A percentile compares a stretch with the other conserved stretches of the same genome.
Evolutionary conservation across 2,888 invertebrate species (phyloP).

Genomic region (Alviniconcha strummeri): DNA sequence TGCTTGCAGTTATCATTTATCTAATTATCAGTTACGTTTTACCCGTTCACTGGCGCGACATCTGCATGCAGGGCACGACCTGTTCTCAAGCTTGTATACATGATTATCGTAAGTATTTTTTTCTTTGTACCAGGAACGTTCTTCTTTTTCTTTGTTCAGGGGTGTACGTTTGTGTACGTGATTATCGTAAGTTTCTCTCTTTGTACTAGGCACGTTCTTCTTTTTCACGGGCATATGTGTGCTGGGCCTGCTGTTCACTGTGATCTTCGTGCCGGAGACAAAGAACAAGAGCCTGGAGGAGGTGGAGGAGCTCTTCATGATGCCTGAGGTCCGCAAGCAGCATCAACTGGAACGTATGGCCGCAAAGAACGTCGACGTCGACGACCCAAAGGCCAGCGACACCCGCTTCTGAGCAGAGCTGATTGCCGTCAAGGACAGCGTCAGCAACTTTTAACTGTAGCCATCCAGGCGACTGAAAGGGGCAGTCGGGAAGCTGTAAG

Average conservation of each 20-base stretch:
- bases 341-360: conserved; percentile 3
- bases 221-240: conserved; percentile 74
- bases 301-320: conserved; percentile 72
- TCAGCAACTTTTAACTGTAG: no score
- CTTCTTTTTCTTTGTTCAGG: conserved; percentile 76
- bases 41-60: no score
- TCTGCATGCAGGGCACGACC: no score
- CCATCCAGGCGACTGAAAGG: no score
- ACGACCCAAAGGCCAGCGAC: not conserved
- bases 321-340: not conserved
- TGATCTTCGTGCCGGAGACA: conserved; percentile 76
- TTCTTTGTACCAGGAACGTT: conserved; percentile 72
- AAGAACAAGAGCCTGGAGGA: conserved; percentile 75
- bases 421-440: not conserved
- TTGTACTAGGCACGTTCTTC: conserved; percentile 74
- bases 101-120: no score
- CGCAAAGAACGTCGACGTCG: conserved; percentile 16
- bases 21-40: no score
- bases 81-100: no score
- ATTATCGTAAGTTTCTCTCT: no score
- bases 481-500: no score
- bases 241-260: conserved; percentile 73
- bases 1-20: no score
- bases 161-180: no score
- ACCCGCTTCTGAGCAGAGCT: not conserved